phyloP scores from a whole-genome alignment of 1,140 invertebrate genomes.

The Procambarus virginalis region DNA sequence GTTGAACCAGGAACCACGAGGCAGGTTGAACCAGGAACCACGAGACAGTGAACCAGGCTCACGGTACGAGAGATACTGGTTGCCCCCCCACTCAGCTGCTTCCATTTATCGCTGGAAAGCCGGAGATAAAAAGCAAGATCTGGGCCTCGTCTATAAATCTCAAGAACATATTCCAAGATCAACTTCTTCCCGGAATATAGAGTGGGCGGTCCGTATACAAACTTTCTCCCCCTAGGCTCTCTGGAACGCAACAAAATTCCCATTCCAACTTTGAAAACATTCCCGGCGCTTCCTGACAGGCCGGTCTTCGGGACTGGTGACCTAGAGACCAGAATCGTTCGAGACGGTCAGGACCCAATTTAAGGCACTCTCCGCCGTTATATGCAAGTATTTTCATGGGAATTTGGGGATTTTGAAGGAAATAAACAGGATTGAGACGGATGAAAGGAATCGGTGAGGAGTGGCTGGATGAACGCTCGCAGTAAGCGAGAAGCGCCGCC shows the following conservation, averaged over 20 bases:
- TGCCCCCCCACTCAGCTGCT: not conserved
- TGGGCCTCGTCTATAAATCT: slow-evolving; percentile 64
- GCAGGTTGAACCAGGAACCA: not conserved
- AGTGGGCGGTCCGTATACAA: slow-evolving; percentile 68
- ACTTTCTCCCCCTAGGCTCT: slow-evolving; percentile 63
- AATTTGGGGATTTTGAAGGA: slow-evolving; percentile 71
- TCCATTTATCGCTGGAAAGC: slow-evolving; percentile 24
- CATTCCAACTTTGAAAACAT: slow-evolving; percentile 68
- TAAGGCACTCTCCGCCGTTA: slow-evolving; percentile 69
- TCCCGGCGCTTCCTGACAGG: slow-evolving; percentile 45
- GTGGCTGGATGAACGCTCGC: slow-evolving; percentile 40
- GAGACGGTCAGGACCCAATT: slow-evolving; percentile 66
- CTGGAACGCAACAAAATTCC: slow-evolving; percentile 70
- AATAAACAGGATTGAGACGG: slow-evolving; percentile 70
- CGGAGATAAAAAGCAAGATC: slow-evolving; percentile 46
- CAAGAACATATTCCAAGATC: slow-evolving; percentile 66
- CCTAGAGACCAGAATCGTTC: slow-evolving; percentile 46
- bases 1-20: not conserved
- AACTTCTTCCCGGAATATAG: slow-evolving; percentile 68
- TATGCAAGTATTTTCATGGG: slow-evolving; percentile 71
- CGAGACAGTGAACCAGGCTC: not conserved
- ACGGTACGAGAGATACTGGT: not conserved
- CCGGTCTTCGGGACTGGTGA: slow-evolving; percentile 40
- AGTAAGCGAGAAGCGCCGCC: slow-evolving; percentile 19
- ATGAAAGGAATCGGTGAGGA: slow-evolving; percentile 66